These are phyloP conservation scores for Noctua fimbriata DNA, from an alignment of 2,888 invertebrate species.

Conservation along the genomic window DNA sequence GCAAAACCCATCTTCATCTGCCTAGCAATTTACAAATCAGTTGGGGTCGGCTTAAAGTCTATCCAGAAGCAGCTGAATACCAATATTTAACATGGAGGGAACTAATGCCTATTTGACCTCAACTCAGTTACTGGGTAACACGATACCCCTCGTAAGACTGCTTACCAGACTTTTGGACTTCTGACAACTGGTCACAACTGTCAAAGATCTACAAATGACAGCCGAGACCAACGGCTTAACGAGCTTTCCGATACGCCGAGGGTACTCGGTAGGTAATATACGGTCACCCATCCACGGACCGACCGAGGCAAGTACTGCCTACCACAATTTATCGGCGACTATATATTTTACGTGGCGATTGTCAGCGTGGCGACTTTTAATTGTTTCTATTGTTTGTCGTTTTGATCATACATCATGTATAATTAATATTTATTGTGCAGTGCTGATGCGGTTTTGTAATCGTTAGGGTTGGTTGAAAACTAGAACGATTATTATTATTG, in stretches of 20 bases:
- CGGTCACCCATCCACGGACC: background rate
- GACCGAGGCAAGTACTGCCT: background rate
- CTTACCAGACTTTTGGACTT: background rate
- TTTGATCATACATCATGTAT: constrained; percentile 18
- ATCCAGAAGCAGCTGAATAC: too few species aligned
- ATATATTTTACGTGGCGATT: constrained; percentile 34
- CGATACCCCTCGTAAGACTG: too few species aligned
- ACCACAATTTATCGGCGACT: constrained; percentile 24
- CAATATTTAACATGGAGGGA: too few species aligned
- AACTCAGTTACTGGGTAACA: too few species aligned
- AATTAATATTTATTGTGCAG: constrained; percentile 20
- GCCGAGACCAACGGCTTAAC: too few species aligned
- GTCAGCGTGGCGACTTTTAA: constrained; percentile 14
- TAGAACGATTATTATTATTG: background rate
- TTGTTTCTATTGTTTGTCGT: constrained; percentile 29
- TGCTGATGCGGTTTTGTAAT: constrained; percentile 32
- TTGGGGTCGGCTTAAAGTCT: too few species aligned
- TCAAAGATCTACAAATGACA: background rate
- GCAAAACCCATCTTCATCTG: too few species aligned
- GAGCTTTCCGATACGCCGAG: background rate
- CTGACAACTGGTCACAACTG: background rate
- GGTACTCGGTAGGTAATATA: background rate
- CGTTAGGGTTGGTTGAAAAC: background rate
- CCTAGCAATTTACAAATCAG: too few species aligned
- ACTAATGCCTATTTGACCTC: too few species aligned